These are phyloP conservation scores for Tachypleus tridentatus DNA, from an alignment of 1,140 invertebrate species.

Conservation along the genomic window DNA sequence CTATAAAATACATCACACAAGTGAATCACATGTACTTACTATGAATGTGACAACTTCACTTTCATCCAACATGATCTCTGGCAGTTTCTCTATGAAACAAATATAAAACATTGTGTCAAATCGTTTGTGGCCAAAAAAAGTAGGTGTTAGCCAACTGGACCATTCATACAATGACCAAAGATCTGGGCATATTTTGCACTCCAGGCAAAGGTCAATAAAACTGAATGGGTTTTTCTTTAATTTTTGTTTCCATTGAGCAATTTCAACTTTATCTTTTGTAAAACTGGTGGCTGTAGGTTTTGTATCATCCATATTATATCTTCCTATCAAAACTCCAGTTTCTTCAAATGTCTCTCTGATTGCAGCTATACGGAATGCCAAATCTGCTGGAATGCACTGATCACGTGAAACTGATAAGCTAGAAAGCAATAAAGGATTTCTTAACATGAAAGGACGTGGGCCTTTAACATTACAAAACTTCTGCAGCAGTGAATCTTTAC, in stretches of 20 bases:
- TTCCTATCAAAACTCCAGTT: conserved; percentile 65
- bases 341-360: conserved; percentile 87
- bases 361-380: conserved; percentile 65
- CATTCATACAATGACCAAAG: conserved; percentile 67
- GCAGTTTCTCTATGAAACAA: conserved; percentile 44
- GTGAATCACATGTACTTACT: conserved; percentile 37
- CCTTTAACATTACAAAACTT: conserved; percentile 9
- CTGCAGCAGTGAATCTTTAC: neutral
- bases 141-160: conserved; percentile 73
- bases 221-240: conserved; percentile 53
- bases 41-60: conserved; percentile 52
- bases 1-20: neutral
- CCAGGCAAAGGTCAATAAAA: conserved; percentile 57
- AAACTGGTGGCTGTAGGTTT: neutral
- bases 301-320: neutral
- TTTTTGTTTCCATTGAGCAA: conserved; percentile 51
- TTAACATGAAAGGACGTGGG: conserved; percentile 20
- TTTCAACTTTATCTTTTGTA: conserved; percentile 29
- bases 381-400: conserved; percentile 41
- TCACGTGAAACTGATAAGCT: conserved; percentile 1
- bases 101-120: conserved; percentile 71
- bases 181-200: conserved; percentile 60
- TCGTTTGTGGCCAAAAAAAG: conserved; percentile 33
- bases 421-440: conserved; percentile 12
- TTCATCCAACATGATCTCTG: conserved; percentile 41